Conservation (phyloP, 1,140 invertebrate species). For the Drosophila erecta region DNA sequence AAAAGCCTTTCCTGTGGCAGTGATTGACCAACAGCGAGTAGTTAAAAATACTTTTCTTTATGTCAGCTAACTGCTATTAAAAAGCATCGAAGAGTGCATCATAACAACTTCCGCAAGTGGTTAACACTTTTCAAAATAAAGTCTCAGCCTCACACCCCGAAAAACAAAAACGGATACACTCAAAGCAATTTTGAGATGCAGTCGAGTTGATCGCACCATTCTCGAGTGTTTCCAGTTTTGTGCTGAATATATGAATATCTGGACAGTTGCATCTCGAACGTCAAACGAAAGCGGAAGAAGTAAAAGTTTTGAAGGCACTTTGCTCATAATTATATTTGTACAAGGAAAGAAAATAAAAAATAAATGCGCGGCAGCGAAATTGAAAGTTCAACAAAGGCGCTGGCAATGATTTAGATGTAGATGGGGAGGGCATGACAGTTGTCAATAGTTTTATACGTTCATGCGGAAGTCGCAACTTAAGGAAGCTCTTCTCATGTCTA, state of each 20-base stretch:
- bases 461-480: conserved; percentile 56
- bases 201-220: conserved; percentile 26
- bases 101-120: conserved; percentile 66
- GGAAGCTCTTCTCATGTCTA: conserved; percentile 50
- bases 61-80: conserved; percentile 50
- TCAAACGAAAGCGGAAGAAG: conserved; percentile 59
- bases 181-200: conserved; percentile 39
- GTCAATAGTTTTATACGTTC: conserved; percentile 33
- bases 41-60: conserved; percentile 46
- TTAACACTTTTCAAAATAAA: conserved; percentile 61
- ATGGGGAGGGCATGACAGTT: neutral
- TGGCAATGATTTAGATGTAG: conserved; percentile 12
- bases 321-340: conserved; percentile 54
- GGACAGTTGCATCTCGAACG: conserved; percentile 36
- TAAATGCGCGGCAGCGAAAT: conserved; percentile 43
- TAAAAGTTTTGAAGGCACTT: conserved; percentile 59
- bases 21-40: conserved; percentile 13
- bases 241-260: conserved; percentile 29
- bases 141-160: conserved; percentile 8
- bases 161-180: conserved; percentile 11
- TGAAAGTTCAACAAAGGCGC: conserved; percentile 54
- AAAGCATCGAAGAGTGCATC: conserved; percentile 35
- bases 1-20: conserved; percentile 38
- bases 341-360: conserved; percentile 16
- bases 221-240: conserved; percentile 55